Evolutionary conservation across 2,113 vertebrate species (phyloP), one percentile per base, ranked within the genome.

Genomic region (Chunga burmeisteri): DNA sequence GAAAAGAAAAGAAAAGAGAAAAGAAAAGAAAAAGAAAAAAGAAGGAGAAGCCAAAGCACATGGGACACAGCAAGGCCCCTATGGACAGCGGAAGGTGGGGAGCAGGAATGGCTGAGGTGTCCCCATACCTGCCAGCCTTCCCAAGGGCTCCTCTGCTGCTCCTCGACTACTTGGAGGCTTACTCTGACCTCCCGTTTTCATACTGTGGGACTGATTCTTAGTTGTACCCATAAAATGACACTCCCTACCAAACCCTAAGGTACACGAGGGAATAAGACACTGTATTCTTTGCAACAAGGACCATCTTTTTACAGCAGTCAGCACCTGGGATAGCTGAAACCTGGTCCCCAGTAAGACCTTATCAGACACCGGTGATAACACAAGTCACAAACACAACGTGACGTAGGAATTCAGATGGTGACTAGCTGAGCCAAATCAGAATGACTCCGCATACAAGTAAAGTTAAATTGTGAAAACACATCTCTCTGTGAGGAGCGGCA

Each of bases 241-340:
- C 14, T 77, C 32, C 7, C 22, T 68, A 22, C 42, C 15, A 63
- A 58, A 72, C 2, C 3, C 8, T 16, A n/a, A 38, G 20, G 29
- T 50, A 8, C 1, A 2, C 4, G 66, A 49, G 36, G 18, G 26
- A 65, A 8, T 23, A 42, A 80, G 27, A 21, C 2, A 0, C 2
- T 32, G 10, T 30, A 12, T 36, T 83, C 42, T 70, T 72, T 65
- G 36, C 12, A 86, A 34, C 6, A 52, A 34, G 16, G 56, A 72
- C 12, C 11, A 16, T 12, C 15, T 34, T 58, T 73, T 66, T 83
- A 53, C 71, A 67, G 13, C 38, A 61, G 27, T 30, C 36, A 62
- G 30, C 21, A 61, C 4, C 40, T 22, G 29, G 17, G 12, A 27
- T 10, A 68, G 52, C 13, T 0, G 3, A 70, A 81, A 81, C 15